phyloP scores from a whole-genome alignment of 2,797 vertebrate species.

The Darevskia mixta region DNA sequence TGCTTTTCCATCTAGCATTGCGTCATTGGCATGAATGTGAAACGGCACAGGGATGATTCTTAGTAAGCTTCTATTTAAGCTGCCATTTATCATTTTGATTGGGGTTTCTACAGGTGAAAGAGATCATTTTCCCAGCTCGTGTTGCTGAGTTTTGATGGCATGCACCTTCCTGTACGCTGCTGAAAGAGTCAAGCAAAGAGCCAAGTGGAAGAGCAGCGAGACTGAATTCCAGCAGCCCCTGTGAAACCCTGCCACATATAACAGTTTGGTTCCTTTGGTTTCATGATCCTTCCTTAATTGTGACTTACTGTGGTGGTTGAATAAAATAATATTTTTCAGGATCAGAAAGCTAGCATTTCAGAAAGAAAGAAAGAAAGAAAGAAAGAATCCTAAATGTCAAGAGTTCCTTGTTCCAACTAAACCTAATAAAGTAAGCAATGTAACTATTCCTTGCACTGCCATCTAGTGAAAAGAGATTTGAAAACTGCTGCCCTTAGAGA shows the following conservation, averaged over 20 bases:
- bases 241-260: conserved; percentile 17
- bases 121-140: conserved; percentile 3
- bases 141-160: conserved; percentile 20
- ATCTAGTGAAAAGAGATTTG: conserved; percentile 59
- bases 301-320: not conserved
- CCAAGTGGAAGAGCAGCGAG: not conserved
- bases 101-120: conserved; percentile 23
- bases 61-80: conserved; percentile 16
- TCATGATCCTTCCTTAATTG: not conserved
- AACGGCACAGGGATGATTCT: conserved; percentile 18
- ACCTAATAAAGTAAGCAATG: conserved; percentile 3
- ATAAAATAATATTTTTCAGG: conserved; percentile 21
- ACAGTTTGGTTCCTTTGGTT: conserved; percentile 14
- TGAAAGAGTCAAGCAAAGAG: conserved; percentile 2
- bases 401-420: conserved; percentile 4
- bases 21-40: conserved; percentile 3
- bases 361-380: not conserved
- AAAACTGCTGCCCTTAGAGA: not conserved
- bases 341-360: conserved; percentile 1
- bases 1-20: not conserved
- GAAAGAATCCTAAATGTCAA: not conserved
- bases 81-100: conserved; percentile 40
- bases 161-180: conserved; percentile 1
- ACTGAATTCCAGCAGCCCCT: not conserved
- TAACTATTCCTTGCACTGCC: conserved; percentile 61